A percentile compares a stretch with the other conserved stretches of the same genome.
Conservation (phyloP, 2,888 invertebrate genomes). For the Proisotoma minuta region DNA sequence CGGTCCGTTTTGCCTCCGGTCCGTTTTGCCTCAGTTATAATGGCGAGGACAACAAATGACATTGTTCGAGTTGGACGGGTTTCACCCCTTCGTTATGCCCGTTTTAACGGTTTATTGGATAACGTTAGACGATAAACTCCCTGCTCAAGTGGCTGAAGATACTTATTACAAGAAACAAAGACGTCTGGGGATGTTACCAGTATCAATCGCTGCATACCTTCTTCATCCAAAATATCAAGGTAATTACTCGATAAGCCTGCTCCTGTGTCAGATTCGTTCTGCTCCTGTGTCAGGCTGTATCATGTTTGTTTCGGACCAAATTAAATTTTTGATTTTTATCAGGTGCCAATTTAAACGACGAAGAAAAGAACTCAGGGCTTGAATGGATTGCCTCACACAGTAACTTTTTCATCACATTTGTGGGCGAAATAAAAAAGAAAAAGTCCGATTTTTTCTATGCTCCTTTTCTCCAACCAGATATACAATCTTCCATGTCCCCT, state of each 20-base stretch:
- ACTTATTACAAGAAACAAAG: background rate
- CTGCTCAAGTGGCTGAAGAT: background rate
- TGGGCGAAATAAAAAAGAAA: background rate
- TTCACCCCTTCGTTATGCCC: too few species aligned
- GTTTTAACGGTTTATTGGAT: too few species aligned
- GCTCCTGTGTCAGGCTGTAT: background rate
- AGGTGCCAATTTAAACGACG: background rate
- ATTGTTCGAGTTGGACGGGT: too few species aligned
- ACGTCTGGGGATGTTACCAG: background rate
- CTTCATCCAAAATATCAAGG: background rate
- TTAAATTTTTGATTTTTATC: too few species aligned
- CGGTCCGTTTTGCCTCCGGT: too few species aligned
- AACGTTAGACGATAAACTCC: background rate
- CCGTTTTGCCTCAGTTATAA: too few species aligned
- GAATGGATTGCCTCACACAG: background rate
- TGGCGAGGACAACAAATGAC: too few species aligned
- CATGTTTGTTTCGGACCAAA: too few species aligned
- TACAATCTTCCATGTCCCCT: background rate
- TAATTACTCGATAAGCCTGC: background rate
- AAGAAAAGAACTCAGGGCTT: background rate
- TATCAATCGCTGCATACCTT: background rate
- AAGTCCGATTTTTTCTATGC: background rate
- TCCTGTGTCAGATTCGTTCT: background rate
- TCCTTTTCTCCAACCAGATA: background rate
- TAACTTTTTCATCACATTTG: background rate